Evolutionary conservation across 2,888 invertebrate genomes (phyloP).

Genomic region (Lithophane socia): DNA sequence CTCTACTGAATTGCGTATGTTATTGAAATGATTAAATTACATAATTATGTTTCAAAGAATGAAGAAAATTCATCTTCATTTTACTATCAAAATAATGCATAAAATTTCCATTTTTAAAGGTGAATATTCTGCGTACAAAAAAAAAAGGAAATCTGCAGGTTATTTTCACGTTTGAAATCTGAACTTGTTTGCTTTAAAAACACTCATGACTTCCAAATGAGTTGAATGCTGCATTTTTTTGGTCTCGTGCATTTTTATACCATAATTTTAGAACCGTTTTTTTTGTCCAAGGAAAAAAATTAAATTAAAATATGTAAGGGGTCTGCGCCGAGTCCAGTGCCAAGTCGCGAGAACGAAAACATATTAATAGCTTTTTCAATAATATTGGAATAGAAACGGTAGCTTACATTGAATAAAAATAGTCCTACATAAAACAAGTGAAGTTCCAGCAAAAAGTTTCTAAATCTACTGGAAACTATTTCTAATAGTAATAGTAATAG

Average conservation of each 20-base stretch:
- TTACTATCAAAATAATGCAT: background rate
- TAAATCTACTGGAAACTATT: background rate
- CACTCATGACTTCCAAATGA: slow-evolving; percentile 60
- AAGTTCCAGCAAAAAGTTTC: background rate
- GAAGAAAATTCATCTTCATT: background rate
- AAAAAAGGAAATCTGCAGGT: slow-evolving; percentile 12
- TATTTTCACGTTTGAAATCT: slow-evolving; percentile 50
- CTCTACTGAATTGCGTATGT: slow-evolving; percentile 6
- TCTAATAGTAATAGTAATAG: too few relatives aligned
- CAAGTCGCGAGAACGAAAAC: background rate
- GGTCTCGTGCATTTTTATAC: slow-evolving; percentile 10
- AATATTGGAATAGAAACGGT: background rate
- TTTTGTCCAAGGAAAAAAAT: background rate
- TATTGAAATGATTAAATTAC: slow-evolving; percentile 7
- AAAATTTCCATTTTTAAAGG: background rate
- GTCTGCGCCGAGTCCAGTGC: background rate
- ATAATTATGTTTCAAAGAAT: background rate
- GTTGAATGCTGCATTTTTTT: slow-evolving; percentile 53
- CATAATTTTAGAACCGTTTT: background rate
- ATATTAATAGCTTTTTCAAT: slow-evolving; percentile 1
- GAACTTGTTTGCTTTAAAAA: slow-evolving; percentile 45
- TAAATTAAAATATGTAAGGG: slow-evolving; percentile 1
- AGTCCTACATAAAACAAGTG: too few relatives aligned
- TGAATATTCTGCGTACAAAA: slow-evolving; percentile 1
- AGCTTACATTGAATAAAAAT: too few relatives aligned